A percentile compares a stretch with the other conserved stretches of the same genome.
Conservation (phyloP, 35 echinoderm and acorn worm genomes). For the Apostichopus japonicus region DNA sequence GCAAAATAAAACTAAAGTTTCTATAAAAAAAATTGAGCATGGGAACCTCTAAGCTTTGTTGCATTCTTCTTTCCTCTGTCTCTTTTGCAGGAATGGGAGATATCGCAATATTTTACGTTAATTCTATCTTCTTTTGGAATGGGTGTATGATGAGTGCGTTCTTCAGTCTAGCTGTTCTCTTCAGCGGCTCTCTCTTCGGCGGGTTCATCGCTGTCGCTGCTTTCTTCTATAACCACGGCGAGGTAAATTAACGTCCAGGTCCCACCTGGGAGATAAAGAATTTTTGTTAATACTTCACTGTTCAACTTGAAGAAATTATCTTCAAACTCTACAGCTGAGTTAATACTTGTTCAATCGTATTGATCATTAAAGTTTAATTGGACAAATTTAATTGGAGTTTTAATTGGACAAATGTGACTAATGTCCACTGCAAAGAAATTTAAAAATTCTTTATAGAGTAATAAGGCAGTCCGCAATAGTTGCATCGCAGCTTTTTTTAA, state of each 20-base stretch:
- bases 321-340: no score
- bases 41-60: not conserved
- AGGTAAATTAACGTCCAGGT: slow-evolving; percentile 49
- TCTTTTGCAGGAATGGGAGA: slow-evolving; percentile 77
- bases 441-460: no score
- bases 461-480: no score
- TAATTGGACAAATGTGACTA: not conserved
- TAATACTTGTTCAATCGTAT: no score
- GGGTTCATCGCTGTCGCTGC: slow-evolving; percentile 80
- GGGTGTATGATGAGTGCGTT: slow-evolving; percentile 75
- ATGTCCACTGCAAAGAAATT: no score
- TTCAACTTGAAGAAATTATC: no score
- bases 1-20: no score
- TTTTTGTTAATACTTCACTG: no score
- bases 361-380: no score
- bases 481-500: no score
- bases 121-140: slow-evolving; percentile 83
- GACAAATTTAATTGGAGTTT: no score
- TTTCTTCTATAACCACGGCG: slow-evolving; percentile 98
- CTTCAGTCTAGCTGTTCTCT: slow-evolving; percentile 68
- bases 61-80: not conserved
- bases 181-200: slow-evolving; percentile 81
- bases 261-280: not conserved
- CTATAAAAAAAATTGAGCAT: no score
- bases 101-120: slow-evolving; percentile 84